Evolutionary conservation across 2,113 vertebrate species (phyloP).

Genomic region (Microcebus tavaratra): DNA sequence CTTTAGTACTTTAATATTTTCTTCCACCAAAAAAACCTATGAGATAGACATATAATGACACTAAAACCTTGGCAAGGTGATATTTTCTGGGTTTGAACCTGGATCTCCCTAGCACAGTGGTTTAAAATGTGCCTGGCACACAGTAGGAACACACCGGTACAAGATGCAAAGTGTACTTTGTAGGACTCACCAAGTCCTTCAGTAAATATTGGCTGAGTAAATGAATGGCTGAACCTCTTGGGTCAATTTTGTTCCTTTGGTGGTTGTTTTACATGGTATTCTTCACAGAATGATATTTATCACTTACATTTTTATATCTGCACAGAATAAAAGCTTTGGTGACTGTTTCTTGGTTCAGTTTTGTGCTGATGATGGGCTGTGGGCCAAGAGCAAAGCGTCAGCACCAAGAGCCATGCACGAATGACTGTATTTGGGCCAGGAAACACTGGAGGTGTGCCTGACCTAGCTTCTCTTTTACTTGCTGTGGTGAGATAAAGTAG

Average conservation of each 20-base stretch:
- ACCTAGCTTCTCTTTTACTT: not conserved
- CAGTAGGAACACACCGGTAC: not conserved
- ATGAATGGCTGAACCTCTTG: not conserved
- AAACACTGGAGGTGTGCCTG: not conserved
- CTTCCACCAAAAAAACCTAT: not conserved
- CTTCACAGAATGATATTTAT: not conserved
- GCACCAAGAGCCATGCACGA: accelerated
- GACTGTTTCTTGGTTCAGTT: not conserved
- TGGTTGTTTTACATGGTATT: not conserved
- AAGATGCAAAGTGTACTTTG: not conserved
- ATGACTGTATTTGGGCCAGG: not conserved
- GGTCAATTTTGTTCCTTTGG: not conserved
- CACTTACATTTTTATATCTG: not conserved
- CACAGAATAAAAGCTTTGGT: not conserved
- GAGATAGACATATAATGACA: no score
- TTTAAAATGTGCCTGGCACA: not conserved
- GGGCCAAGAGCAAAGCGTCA: accelerated
- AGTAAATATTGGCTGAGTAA: not conserved
- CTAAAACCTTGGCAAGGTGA: accelerated
- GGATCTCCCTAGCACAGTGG: not conserved
- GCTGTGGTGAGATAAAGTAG: not conserved
- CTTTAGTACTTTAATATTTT: not conserved
- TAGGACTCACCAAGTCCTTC: not conserved
- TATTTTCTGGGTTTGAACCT: not conserved
- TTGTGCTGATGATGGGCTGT: not conserved